These are phyloP conservation scores for Accipiter virgatus DNA, from an alignment of 2,113 vertebrate genomes.

Conservation along the genomic window DNA sequence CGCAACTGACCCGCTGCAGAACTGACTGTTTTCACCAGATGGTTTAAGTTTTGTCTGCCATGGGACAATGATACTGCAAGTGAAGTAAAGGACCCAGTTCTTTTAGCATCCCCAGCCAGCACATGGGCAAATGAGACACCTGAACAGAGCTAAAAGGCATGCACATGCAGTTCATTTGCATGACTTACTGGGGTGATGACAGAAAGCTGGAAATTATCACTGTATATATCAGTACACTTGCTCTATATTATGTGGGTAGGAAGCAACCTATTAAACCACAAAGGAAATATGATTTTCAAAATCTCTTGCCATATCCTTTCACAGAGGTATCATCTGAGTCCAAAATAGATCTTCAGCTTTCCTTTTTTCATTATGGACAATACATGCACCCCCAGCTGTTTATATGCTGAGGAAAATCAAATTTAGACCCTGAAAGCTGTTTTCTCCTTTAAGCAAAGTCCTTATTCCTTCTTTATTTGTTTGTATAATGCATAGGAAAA, in stretches of 20 bases:
- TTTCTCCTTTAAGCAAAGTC: neutral
- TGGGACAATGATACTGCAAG: neutral
- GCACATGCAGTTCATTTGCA: neutral
- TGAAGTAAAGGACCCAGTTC: neutral
- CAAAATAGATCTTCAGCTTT: neutral
- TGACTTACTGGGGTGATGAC: neutral
- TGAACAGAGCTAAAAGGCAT: neutral
- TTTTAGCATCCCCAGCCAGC: neutral
- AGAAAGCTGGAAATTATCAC: neutral
- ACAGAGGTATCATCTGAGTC: neutral
- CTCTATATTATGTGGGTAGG: neutral
- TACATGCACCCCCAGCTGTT: rapidly evolving
- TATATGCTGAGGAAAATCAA: neutral
- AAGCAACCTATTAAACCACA: neutral
- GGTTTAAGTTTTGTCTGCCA: rapidly evolving
- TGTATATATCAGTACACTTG: neutral
- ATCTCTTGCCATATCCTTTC: neutral
- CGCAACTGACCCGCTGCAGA: neutral
- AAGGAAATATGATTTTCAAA: neutral
- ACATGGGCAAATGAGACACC: neutral
- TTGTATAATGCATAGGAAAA: neutral
- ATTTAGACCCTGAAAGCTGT: neutral
- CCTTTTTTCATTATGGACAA: neutral
- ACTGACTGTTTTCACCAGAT: neutral
- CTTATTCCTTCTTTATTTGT: neutral